Percentiles rank a stretch among this genome's conserved stretches.
These are phyloP conservation scores for Aulostomus chinensis DNA, from an alignment of 2,797 vertebrate genomes.

Conservation along the genomic window DNA sequence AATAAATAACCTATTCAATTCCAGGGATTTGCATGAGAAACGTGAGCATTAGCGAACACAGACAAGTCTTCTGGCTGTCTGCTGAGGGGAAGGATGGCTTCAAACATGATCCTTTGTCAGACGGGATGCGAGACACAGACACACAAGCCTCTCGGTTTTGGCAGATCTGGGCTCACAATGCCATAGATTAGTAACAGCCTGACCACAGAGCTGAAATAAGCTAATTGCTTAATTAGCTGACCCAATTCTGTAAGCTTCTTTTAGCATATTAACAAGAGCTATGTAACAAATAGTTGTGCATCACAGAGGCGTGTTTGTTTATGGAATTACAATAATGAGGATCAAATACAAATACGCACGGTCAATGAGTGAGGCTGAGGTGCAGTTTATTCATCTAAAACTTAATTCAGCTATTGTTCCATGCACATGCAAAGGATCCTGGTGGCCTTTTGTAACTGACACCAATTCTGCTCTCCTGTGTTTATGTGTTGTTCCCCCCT, in stretches of 20 bases:
- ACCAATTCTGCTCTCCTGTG: slow-evolving; percentile 18
- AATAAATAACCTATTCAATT: slow-evolving; percentile 85
- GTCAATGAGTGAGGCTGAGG: slow-evolving; percentile 45
- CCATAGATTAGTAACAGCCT: slow-evolving; percentile 80
- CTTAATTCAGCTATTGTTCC: slow-evolving; percentile 23
- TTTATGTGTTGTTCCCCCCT: slow-evolving; percentile 1
- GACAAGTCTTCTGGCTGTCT: slow-evolving; percentile 70
- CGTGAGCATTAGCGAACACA: slow-evolving; percentile 74
- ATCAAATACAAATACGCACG: slow-evolving; percentile 73
- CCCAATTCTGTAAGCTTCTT: slow-evolving; percentile 86
- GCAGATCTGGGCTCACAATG: slow-evolving; percentile 78
- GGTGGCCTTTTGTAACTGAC: slow-evolving; percentile 40
- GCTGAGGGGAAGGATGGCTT: slow-evolving; percentile 69
- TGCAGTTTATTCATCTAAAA: slow-evolving; percentile 30
- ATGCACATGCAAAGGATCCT: slow-evolving; percentile 24
- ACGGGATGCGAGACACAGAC: slow-evolving; percentile 59
- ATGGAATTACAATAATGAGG: slow-evolving; percentile 80
- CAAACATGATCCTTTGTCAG: slow-evolving; percentile 77
- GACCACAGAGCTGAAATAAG: slow-evolving; percentile 82
- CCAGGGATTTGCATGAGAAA: slow-evolving; percentile 83
- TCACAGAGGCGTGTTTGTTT: slow-evolving; percentile 78
- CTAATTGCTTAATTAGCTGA: slow-evolving; percentile 88
- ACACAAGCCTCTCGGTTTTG: slow-evolving; percentile 63
- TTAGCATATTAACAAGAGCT: slow-evolving; percentile 82
- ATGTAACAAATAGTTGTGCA: slow-evolving; percentile 78